Conservation (phyloP, 2,797 vertebrate species). For the Toxotes lorentzi region DNA sequence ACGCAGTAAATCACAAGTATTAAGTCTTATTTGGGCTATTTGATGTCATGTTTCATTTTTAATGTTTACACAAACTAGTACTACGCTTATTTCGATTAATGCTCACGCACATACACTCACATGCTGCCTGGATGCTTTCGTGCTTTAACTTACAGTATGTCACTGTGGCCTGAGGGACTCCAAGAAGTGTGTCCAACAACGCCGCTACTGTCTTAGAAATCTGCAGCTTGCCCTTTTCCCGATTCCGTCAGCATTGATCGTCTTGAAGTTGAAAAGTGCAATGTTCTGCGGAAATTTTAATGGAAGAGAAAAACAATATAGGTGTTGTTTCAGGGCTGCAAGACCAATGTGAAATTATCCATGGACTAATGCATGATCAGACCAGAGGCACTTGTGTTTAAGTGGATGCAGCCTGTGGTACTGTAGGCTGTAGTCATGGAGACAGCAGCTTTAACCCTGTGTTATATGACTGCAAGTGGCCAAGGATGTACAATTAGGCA, state of each 20-base stretch:
- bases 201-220: slow-evolving; percentile 34
- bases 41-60: slow-evolving; percentile 69
- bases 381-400: slow-evolving; percentile 73
- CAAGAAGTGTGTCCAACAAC: slow-evolving; percentile 58
- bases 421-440: slow-evolving; percentile 81
- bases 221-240: slow-evolving; percentile 55
- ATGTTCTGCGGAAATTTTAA: slow-evolving; percentile 41
- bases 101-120: background rate
- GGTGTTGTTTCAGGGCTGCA: slow-evolving; percentile 64
- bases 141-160: slow-evolving; percentile 35
- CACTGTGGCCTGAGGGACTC: slow-evolving; percentile 36
- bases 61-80: slow-evolving; percentile 58
- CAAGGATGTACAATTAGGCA: slow-evolving; percentile 64
- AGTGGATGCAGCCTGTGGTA: slow-evolving; percentile 67
- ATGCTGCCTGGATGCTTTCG: slow-evolving; percentile 26
- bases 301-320: slow-evolving; percentile 64
- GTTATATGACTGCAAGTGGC: slow-evolving; percentile 62
- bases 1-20: slow-evolving; percentile 46
- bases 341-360: slow-evolving; percentile 74
- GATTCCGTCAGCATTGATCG: slow-evolving; percentile 55
- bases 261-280: slow-evolving; percentile 64
- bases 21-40: slow-evolving; percentile 47
- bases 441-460: slow-evolving; percentile 73
- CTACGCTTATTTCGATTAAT: slow-evolving; percentile 23
- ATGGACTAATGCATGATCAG: slow-evolving; percentile 75